Base-by-base conservation (phyloP, 2,797 vertebrate genomes). In the Sternarchorhynchus goeldii region DNA sequence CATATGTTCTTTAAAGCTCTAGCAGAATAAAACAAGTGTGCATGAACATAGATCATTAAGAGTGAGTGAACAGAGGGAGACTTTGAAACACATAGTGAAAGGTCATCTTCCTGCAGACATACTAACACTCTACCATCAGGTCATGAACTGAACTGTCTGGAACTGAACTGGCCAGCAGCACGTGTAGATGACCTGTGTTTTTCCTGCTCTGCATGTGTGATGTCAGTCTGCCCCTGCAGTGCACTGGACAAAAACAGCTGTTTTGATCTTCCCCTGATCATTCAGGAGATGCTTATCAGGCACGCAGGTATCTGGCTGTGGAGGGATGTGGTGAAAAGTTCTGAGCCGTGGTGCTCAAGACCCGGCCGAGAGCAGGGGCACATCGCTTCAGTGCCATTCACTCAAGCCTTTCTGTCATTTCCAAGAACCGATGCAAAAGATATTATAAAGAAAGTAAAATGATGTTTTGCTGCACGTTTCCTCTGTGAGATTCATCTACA, bases 371-470 rank as follows among this genome's bases (percentile, higher is more conserved):
- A 34, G 5, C 6, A 31, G 29, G 20, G 58, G 18, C 17, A 50
- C 55, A 75, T 76, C 16, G 39, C 21, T 64, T 77, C 73, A 21
- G 14, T 84, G 67, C 4, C 68, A 20, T 71, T 56, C 41, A 36
- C 58, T 17, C 20, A 63, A 69, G 17, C 21, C 3, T 45, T 70
- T 72, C 29, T 8, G 53, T 57, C 31, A 34, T 20, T 70, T 34
- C 50, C 17, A 29, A 56, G 36, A 65, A 50, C 34, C 41, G 65
- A 80, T 63, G 10, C 8, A 2, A 16, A 6, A 68, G 77, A 73
- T 58, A 39, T 4, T 6, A 25, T 16, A 17, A 39, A 14, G 16
- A 25, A 21, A 12, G 8, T n/a, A 5, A 7, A 25, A 25, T 25
- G 21, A 39, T 29, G 14, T 2, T 55, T 16, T 29, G 6, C 67